These are phyloP conservation scores for Argynnis bischoffii DNA, from an alignment of 2,888 invertebrate genomes.

Conservation along the genomic window DNA sequence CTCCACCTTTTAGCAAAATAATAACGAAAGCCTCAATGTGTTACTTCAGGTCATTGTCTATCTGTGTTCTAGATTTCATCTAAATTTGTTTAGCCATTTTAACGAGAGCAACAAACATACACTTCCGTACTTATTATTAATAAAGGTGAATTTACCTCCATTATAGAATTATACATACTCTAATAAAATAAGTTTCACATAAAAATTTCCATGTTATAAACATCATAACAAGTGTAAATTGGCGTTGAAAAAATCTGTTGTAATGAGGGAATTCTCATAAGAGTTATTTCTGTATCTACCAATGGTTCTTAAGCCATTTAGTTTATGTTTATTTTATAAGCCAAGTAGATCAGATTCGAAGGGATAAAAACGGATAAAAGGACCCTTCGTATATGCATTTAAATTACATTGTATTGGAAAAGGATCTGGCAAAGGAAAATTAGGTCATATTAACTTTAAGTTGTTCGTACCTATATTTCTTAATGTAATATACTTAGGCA, in stretches of 20 bases:
- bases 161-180: neutral
- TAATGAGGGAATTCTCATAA: neutral
- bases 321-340: slow-evolving; percentile 22
- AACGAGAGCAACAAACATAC: too few species aligned
- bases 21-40: too few species aligned
- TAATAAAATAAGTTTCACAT: neutral
- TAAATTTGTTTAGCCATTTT: too few species aligned
- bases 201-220: neutral
- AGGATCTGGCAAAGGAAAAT: neutral
- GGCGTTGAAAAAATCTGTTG: neutral
- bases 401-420: slow-evolving; percentile 14
- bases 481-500: too few species aligned
- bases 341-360: slow-evolving; percentile 12
- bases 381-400: slow-evolving; percentile 13
- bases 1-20: too few species aligned
- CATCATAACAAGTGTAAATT: neutral
- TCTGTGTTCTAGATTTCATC: too few species aligned
- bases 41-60: too few species aligned
- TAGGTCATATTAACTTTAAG: too few species aligned
- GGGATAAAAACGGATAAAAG: slow-evolving; percentile 9
- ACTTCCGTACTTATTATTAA: too few species aligned
- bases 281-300: neutral
- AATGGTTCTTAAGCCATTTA: slow-evolving; percentile 14
- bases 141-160: neutral
- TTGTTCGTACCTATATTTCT: too few species aligned